These are phyloP conservation scores for Lithobates pipiens DNA, from an alignment of 2,797 vertebrate species.

Conservation along the genomic window DNA sequence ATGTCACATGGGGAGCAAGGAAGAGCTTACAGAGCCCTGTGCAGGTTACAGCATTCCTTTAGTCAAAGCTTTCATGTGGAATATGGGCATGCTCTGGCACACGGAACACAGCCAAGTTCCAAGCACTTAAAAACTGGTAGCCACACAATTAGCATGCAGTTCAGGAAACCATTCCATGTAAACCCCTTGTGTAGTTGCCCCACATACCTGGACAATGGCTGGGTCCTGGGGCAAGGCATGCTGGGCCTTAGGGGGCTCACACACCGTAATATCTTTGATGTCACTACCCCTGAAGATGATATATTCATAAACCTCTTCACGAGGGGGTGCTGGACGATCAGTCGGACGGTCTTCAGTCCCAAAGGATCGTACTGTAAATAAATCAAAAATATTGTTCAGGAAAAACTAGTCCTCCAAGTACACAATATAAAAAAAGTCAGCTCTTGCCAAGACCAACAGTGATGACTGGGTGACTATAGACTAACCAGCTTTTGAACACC, in stretches of 20 bases:
- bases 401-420: neutral
- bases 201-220: conserved; percentile 90
- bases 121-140: too few relatives aligned
- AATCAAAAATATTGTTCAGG: neutral
- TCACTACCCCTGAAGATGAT: conserved; percentile 97
- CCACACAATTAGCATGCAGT: too few relatives aligned
- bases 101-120: too few relatives aligned
- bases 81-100: too few relatives aligned
- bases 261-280: conserved; percentile 93
- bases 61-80: too few relatives aligned
- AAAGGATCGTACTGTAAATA: conserved; percentile 86
- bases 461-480: too few relatives aligned
- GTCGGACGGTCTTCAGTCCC: conserved; percentile 96
- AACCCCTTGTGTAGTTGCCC: neutral
- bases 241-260: conserved; percentile 88
- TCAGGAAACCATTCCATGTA: neutral
- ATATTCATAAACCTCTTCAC: conserved; percentile 94
- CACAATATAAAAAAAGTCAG: too few relatives aligned
- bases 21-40: too few relatives aligned
- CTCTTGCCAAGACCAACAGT: too few relatives aligned
- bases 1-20: too few relatives aligned
- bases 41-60: too few relatives aligned
- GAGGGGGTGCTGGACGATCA: conserved; percentile 87
- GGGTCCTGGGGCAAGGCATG: conserved; percentile 91
- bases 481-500: too few relatives aligned